These are phyloP conservation scores for Oasisia sp. DNA, from an alignment of 2,888 invertebrate genomes.

Conservation along the genomic window DNA sequence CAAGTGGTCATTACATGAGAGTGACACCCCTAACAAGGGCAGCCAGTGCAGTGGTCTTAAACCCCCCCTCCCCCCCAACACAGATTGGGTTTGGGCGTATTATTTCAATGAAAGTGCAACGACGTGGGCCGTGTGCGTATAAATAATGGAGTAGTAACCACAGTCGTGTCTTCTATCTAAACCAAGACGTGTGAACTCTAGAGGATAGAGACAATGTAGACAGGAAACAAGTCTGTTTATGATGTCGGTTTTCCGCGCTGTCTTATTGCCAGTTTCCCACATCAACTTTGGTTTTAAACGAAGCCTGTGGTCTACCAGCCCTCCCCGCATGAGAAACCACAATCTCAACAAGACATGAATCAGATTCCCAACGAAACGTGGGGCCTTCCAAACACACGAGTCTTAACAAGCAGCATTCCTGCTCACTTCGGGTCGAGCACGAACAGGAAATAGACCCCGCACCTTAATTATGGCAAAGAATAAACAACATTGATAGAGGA, in stretches of 20 bases:
- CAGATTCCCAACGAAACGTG: neutral
- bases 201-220: neutral
- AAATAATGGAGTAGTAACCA: neutral
- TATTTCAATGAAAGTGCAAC: neutral
- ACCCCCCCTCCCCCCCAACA: neutral
- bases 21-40: neutral
- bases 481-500: neutral
- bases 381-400: neutral
- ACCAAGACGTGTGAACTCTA: neutral
- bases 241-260: neutral
- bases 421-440: neutral
- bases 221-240: neutral
- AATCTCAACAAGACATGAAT: neutral
- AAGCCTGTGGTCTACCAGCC: neutral
- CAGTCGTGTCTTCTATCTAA: neutral
- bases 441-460: neutral
- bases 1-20: neutral
- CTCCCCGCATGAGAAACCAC: neutral
- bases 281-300: neutral
- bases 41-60: neutral
- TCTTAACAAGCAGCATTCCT: neutral
- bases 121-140: neutral
- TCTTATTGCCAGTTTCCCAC: neutral
- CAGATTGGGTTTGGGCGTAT: neutral
- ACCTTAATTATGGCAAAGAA: conserved; percentile 7